Evolutionary conservation across 2,113 vertebrate species (phyloP), one percentile per base, ranked within the genome.

Genomic region (Synchiropus splendidus): DNA sequence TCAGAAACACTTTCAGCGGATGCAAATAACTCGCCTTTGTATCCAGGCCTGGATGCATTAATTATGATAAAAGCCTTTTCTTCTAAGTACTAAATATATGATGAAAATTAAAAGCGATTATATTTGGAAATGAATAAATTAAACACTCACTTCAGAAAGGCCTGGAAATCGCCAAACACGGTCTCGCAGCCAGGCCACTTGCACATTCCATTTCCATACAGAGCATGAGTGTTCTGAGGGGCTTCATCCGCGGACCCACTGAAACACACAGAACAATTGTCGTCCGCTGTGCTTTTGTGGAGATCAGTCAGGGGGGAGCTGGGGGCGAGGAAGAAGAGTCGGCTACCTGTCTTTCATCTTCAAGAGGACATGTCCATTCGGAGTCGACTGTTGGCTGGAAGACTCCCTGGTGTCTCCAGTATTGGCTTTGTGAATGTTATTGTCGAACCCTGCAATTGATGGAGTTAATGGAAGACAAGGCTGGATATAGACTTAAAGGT

Each of bases 171-270:
- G 74, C 93, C 95, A 49, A 94, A 97, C 64, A 99, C 89, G 6
- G 90, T 91, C 81, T 99, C 95, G 41, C 95, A 99, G 72, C 95
- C 95, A 0, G 95, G 91, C 95, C 95, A 99, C 77, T 95, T 96
- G 76, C 95, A 99, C 80, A 95, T 94, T 36, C 95, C 94, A 1
- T 99, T 95, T 70, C 92, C 93, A 1, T 95, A 99, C 39, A 99
- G 88, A 5, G 90, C 88, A 58, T 98, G 95, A 55, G 84, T 88
- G 42, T 84, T 77, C 12, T 75, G 74, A 17, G 89, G 64, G 66
- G 69, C 79, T 63, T 91, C 86, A 78, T 96, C 93, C 0, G 86
- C 83, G 18, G 90, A 85, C 58, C 87, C 90, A 66, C 89, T 93
- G 67, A 13, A 67, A 48, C 32, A 45, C 21, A 36, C 36, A 2